Evolutionary conservation across 2,113 vertebrate species (phyloP).

Genomic region (Malaclemys terrapin): DNA sequence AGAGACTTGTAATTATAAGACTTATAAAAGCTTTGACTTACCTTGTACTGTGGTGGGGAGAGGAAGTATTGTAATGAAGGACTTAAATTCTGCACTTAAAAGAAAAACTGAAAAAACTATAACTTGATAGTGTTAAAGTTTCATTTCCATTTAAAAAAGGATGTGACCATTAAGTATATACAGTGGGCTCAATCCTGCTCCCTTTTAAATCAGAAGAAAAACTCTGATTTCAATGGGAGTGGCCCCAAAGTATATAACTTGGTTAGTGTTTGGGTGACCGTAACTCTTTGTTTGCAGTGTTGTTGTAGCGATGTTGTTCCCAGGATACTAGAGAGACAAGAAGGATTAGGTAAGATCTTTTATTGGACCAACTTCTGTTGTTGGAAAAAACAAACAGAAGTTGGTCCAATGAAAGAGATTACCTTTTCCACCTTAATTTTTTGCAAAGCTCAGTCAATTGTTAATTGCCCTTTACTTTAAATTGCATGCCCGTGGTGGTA

Average conservation of each 20-base stretch:
- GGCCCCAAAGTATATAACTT: constrained; percentile 30
- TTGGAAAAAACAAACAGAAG: not conserved
- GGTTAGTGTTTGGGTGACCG: not conserved
- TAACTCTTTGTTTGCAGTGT: not conserved
- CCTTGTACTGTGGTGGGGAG: constrained; percentile 63
- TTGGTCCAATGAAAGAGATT: not conserved
- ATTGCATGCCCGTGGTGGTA: not conserved
- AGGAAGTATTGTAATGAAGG: constrained; percentile 69
- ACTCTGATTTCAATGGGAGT: not conserved
- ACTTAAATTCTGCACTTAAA: constrained; percentile 75
- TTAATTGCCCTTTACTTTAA: constrained; percentile 28
- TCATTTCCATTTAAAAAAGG: constrained; percentile 36
- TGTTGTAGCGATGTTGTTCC: not conserved
- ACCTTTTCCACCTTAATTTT: not conserved
- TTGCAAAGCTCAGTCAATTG: constrained; percentile 15
- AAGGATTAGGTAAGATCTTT: not conserved
- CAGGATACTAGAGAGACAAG: not conserved
- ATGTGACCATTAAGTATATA: constrained; percentile 15
- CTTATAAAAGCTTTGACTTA: constrained; percentile 85
- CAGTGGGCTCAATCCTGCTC: not conserved
- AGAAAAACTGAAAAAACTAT: constrained; percentile 61
- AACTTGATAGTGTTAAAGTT: constrained; percentile 62
- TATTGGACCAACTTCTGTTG: not conserved
- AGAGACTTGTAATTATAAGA: constrained; percentile 85
- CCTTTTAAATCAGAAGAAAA: not conserved